Base-by-base conservation (phyloP, 2,888 invertebrate species). In the Cotesia congregata region DNA sequence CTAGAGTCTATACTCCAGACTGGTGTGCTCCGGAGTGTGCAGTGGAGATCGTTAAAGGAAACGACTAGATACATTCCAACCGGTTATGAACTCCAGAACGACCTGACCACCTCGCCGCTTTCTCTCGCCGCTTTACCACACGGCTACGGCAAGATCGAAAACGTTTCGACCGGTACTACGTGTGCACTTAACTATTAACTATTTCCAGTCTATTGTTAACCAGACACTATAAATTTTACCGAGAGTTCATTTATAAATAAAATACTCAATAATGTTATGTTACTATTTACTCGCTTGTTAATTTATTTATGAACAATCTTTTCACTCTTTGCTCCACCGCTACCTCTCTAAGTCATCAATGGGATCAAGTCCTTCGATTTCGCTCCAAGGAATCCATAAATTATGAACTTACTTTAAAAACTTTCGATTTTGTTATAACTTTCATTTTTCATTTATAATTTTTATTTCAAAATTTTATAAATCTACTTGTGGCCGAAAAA, bases 1-100 rank as follows among this genome's bases (percentile, higher is more conserved):
- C 30, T 30, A 30, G 30, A 30, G 3, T 30, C 30, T 30, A 30
- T 30, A 30, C 30, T 30, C 30, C 30, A 30, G 30, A 30, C 30
- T 30, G 3, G 30, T 30, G 30, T 30, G 30, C 30, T 30, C 30
- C 30, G 30, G 30, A 30, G 30, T 30, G 30, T 4, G 12, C 50
- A 50, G 50, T 50, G 12, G 70, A 41, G 75, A 83, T 81, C 79
- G 81, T 79, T 81, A 82, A 82, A 80, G 77, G 80, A 79, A 82
- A 80, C 79, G 80, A 77, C 78, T 79, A 79, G 77, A 75, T 75
- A 40, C 69, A 75, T 75, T 77, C 74, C 72, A 75, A 79, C 71
- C 68, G 75, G 75, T 81, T 79, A 72, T 67, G 79, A 72, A 72
- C 74, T 77, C 79, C 79, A 81, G 81, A 82, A 80, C 77, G 77